Percentiles rank a stretch among this genome's conserved stretches.
Evolutionary conservation across 2,797 vertebrate species (phyloP).

Genomic region (Karalla daura): DNA sequence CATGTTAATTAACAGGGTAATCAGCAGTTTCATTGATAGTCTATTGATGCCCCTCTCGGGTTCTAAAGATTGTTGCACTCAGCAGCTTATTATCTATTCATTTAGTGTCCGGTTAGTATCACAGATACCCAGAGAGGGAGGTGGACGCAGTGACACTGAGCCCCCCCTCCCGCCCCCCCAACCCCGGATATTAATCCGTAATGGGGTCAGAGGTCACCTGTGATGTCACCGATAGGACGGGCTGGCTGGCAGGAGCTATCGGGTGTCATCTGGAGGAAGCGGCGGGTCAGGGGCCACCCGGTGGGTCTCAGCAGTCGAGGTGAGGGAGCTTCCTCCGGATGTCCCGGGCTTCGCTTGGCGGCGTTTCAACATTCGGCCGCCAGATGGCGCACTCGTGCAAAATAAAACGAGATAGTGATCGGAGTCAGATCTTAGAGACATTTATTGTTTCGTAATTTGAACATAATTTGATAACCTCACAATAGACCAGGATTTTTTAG

Average conservation of each 20-base stretch:
- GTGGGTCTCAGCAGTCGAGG: neutral
- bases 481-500: too few species aligned
- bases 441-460: too few species aligned
- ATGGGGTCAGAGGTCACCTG: slow-evolving; percentile 1
- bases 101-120: neutral
- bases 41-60: too few species aligned
- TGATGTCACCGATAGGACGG: slow-evolving; percentile 1
- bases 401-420: neutral
- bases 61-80: neutral
- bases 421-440: too few species aligned
- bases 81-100: neutral
- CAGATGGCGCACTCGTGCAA: slow-evolving; percentile 21
- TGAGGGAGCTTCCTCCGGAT: too few species aligned
- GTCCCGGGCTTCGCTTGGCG: neutral
- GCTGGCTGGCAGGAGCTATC: neutral
- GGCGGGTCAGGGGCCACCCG: neutral
- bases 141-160: neutral
- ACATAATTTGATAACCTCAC: too few species aligned
- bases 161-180: too few species aligned
- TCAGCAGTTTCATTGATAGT: too few species aligned
- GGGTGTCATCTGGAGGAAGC: slow-evolving; percentile 14
- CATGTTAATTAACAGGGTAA: too few species aligned
- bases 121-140: neutral
- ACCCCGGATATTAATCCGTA: neutral
- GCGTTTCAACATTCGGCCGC: slow-evolving; percentile 3